Evolutionary conservation across 2,113 vertebrate species (phyloP).

Genomic region (Catagonus wagneri): DNA sequence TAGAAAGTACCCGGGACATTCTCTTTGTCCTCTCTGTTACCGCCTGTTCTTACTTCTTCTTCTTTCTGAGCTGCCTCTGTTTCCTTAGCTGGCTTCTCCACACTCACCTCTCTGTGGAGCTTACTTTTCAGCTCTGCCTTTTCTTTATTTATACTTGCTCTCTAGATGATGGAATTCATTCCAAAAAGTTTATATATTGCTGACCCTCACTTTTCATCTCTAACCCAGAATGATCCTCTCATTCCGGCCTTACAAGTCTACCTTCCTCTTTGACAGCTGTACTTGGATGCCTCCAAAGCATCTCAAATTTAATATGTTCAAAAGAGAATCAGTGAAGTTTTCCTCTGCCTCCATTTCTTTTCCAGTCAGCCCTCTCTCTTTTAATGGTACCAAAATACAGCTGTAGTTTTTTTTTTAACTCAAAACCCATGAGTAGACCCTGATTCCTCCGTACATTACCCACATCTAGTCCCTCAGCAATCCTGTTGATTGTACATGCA

Average conservation of each 20-base stretch:
- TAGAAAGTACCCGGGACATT: not conserved
- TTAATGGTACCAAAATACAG: not conserved
- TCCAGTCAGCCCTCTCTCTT: not conserved
- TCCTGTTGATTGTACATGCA: not conserved
- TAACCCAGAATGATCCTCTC: not conserved
- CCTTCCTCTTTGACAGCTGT: not conserved
- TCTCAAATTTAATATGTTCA: not conserved
- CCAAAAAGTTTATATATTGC: not conserved
- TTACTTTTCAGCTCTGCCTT: not conserved
- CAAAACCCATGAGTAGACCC: not conserved
- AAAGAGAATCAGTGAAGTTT: not conserved
- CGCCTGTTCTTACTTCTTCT: not conserved
- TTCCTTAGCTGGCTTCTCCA: not conserved
- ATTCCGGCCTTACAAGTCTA: not conserved
- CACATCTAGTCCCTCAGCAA: not conserved
- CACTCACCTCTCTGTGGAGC: not conserved
- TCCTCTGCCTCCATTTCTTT: not conserved
- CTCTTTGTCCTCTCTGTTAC: not conserved
- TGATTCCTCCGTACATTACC: not conserved
- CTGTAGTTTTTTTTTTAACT: not conserved
- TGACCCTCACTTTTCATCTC: not conserved
- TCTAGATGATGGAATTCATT: not conserved
- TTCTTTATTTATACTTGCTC: not conserved
- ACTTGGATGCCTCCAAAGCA: not conserved
- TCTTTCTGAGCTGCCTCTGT: not conserved